phyloP scores from a whole-genome alignment of 2,113 vertebrate species.

The Hyaena hyaena region DNA sequence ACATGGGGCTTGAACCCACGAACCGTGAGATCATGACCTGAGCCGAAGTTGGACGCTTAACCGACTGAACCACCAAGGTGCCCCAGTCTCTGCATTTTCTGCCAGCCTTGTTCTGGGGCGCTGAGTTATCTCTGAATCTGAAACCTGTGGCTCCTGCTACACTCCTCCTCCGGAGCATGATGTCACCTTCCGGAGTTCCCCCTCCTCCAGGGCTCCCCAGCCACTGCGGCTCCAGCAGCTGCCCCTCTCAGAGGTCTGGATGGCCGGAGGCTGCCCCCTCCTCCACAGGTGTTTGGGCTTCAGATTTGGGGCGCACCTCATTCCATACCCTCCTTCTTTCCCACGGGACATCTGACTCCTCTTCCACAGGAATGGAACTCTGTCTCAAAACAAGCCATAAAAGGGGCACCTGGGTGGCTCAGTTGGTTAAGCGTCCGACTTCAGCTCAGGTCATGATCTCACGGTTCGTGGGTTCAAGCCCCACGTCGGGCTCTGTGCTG shows the following conservation, averaged over 20 bases:
- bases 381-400: neutral
- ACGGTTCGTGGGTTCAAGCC: too few relatives aligned
- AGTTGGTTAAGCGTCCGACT: too few relatives aligned
- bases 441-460: too few relatives aligned
- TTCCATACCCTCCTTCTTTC: neutral
- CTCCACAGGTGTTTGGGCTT: neutral
- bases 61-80: too few relatives aligned
- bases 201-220: neutral
- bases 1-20: too few relatives aligned
- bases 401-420: too few relatives aligned
- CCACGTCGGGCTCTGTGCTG: too few relatives aligned
- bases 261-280: neutral
- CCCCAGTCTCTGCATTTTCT: constrained; percentile 36
- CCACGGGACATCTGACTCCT: neutral
- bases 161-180: neutral
- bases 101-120: neutral
- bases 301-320: neutral
- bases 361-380: neutral
- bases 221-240: neutral
- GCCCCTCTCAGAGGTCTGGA: neutral
- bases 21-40: too few relatives aligned
- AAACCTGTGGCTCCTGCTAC: neutral
- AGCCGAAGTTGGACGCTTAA: too few relatives aligned
- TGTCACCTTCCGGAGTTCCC: neutral
- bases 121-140: neutral